Base-by-base conservation (phyloP, 2,888 invertebrate genomes). In the Dryococelus australis region DNA sequence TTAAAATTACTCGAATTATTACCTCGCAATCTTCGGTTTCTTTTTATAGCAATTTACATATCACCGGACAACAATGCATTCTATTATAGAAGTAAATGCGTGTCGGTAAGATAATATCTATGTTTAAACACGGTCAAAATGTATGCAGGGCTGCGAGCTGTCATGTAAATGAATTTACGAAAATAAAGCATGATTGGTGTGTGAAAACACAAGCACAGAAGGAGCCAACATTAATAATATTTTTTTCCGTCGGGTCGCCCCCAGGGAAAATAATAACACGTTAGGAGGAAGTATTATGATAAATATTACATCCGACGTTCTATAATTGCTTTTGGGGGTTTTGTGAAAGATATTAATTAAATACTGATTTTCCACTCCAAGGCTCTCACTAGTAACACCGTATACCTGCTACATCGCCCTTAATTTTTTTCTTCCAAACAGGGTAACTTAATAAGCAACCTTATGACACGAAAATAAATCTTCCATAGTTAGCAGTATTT, bases 361-460 rank as follows among this genome's bases (percentile, higher is more conserved):
- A 65, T 65, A 65, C 24, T 65, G 65, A 65, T 65, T 65, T 65
- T 65, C 65, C n/a, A 16, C n/a, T 65, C 51, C 51, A 12, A 51
- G n/a, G 65, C 65, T 65, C 65, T n/a, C 24, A 8, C 20, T n/a
- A 65, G 65, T 65, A 9, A n/a, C 1, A 8, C n/a, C 1, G 65
- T 65, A 65, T 65, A 65, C 65, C 65, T 65, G 65, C 65, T n/a
- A 9, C 65, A 16, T 65, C n/a, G 12, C 65, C n/a, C 65, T 16
- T 1, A n/a, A n/a, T 24, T 24, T 8, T 65, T 1, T 65, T 24
- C 24, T 20, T 65, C 0, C 0, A 16, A 65, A 24, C 16, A 65
- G 65, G 65, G 65, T 20, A 65, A n/a, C 65, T 65, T 65, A 65
- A 65, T 65, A 65, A 65, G 65, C 65, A 65, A 65, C 65, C 65